phyloP scores from a whole-genome alignment of 1,140 invertebrate genomes.

The Drosophila nikananu region DNA sequence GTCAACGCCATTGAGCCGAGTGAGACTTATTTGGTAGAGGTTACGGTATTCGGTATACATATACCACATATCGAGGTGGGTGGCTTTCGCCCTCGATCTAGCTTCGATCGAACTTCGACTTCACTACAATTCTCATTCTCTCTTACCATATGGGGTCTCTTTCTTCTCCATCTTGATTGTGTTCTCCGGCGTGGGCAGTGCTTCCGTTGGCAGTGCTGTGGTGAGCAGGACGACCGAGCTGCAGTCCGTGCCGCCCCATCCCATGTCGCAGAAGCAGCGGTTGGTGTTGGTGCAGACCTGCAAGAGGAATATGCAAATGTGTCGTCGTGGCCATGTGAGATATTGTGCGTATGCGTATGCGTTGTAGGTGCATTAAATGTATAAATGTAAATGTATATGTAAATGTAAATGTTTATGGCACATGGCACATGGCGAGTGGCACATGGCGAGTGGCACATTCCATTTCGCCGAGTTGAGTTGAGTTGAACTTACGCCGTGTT shows the following conservation, averaged over 20 bases:
- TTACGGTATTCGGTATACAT: background rate
- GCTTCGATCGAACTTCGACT: constrained; percentile 27
- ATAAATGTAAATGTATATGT: constrained; percentile 6
- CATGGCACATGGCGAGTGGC: background rate
- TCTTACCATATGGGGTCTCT: constrained; percentile 95
- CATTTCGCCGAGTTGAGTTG: constrained; percentile 11
- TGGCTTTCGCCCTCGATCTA: constrained; percentile 28
- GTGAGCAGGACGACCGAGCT: constrained; percentile 90
- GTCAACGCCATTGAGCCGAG: constrained; percentile 25
- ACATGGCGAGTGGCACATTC: constrained; percentile 32
- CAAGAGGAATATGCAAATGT: constrained; percentile 32
- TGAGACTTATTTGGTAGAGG: constrained; percentile 21
- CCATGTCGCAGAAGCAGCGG: constrained; percentile 95
- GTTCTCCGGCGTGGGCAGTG: constrained; percentile 85
- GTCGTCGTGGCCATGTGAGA: constrained; percentile 22
- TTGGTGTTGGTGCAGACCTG: constrained; percentile 97
- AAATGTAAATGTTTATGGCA: background rate
- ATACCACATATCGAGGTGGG: background rate
- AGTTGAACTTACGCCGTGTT: constrained; percentile 92
- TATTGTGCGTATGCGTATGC: constrained; percentile 17
- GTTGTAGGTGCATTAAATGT: constrained; percentile 12
- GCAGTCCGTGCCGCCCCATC: constrained; percentile 96
- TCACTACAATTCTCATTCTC: constrained; percentile 28
- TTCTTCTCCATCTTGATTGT: constrained; percentile 91
- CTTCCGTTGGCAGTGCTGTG: constrained; percentile 86